These are phyloP conservation scores for Melanerpes aurifrons DNA, from an alignment of 2,113 vertebrate genomes.

Conservation along the genomic window DNA sequence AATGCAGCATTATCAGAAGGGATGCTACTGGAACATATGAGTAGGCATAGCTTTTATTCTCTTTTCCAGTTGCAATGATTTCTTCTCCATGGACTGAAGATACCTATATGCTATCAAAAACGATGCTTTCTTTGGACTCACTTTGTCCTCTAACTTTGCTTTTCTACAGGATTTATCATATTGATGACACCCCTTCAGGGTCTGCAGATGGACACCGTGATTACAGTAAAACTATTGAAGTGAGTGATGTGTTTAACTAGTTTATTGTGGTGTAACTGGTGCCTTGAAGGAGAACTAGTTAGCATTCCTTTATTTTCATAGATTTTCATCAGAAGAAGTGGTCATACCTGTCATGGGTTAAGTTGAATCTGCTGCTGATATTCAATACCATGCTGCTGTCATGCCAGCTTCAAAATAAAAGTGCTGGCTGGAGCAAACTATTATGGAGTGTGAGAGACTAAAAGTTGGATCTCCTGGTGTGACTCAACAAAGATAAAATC, in stretches of 20 bases:
- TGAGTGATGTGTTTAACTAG: slow-evolving; percentile 73
- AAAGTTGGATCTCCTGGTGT: no score
- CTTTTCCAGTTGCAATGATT: neutral
- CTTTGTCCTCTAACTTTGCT: neutral
- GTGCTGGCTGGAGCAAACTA: no score
- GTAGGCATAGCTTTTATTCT: neutral
- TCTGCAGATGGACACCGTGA: slow-evolving; percentile 80
- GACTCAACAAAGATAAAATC: no score
- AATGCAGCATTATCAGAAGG: neutral
- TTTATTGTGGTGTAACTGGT: neutral
- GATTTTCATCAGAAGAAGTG: neutral
- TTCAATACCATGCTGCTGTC: no score
- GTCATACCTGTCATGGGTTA: no score
- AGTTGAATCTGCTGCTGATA: no score
- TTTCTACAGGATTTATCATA: slow-evolving; percentile 88
- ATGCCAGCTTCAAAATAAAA: no score
- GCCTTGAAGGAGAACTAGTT: neutral
- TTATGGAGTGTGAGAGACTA: no score
- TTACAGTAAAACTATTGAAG: slow-evolving; percentile 86
- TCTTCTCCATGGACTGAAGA: neutral
- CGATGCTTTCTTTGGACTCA: neutral
- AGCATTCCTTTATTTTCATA: neutral
- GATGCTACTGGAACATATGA: neutral
- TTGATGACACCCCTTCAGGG: slow-evolving; percentile 87
- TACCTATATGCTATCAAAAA: neutral